Base-by-base conservation (phyloP, 1,140 invertebrate genomes). In the Diorhabda carinulata region DNA sequence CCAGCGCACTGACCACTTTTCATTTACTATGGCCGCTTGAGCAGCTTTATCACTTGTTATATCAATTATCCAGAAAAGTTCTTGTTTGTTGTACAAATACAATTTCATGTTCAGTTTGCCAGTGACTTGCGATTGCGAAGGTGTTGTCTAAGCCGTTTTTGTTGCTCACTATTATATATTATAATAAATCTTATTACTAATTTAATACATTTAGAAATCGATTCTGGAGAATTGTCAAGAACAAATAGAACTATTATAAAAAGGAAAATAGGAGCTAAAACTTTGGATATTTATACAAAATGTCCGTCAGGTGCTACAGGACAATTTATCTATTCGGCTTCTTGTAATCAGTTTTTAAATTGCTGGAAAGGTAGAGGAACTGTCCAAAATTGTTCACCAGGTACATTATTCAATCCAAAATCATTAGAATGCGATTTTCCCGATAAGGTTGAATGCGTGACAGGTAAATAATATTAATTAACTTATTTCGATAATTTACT, bases 261-360 rank as follows among this genome's bases (percentile, higher is more conserved):
- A 40, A 45, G 63, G 2, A 69, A 64, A 58, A 63, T 69, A 5
- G 45, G 63, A 6, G 57, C 62, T n/a, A 70, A 70, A 61, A 52
- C 70, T 63, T 45, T 74, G 8, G 68, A 74, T 63, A 61, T 72
- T 10, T 73, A 76, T 56, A 62, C 66, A 57, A 76, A 79, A n/a
- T 90, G 88, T 74, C 87, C 88, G 2, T 41, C 74, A 8, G 80
- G 82, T 43, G 82, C 82, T 3, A 86, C 83, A 0, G 89, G 89
- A 0, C 79, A 83, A 59, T 87, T 87, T 68, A 81, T 87, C 1
- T 88, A 88, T 77, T 83, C 83, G 1, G 78, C 83, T 1, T 87
- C 90, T 72, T 92, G 90, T 64, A 84, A 86, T 72, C 87, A 88
- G 71, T 92, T 87, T 77, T 82, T 91, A 5, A 90, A 88, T 74